Conservation (phyloP, 1,140 invertebrate species). For the Monomorium pharaonis region DNA sequence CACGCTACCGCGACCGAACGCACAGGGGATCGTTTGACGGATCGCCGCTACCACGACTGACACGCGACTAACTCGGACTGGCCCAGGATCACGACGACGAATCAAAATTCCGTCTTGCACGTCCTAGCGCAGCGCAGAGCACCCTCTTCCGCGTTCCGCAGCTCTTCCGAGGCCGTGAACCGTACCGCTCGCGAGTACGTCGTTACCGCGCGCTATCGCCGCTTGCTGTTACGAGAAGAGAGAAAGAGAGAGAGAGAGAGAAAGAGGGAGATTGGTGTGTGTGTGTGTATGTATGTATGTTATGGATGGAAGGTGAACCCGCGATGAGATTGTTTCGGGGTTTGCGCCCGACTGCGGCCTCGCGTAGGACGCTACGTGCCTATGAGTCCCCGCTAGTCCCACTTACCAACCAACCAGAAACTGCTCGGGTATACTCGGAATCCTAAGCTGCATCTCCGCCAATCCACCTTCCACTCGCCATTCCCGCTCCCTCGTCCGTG, state of each 20-base stretch:
- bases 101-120: neutral
- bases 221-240: no score
- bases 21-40: neutral
- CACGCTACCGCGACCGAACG: neutral
- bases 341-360: constrained; percentile 84
- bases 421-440: constrained; percentile 82
- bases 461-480: constrained; percentile 76
- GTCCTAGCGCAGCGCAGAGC: no score
- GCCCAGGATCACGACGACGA: constrained; percentile 2
- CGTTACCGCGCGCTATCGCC: neutral
- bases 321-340: constrained; percentile 75
- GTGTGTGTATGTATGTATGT: neutral
- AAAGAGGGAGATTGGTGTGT: no score
- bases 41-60: neutral
- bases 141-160: constrained; percentile 40
- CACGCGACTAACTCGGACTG: neutral
- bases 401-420: constrained; percentile 86
- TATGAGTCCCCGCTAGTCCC: constrained; percentile 86
- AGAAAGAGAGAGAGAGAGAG: no score
- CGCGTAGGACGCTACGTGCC: constrained; percentile 84
- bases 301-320: neutral
- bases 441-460: constrained; percentile 82
- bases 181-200: neutral
- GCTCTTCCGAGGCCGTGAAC: neutral
- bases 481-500: constrained; percentile 45